Evolutionary conservation across 2,797 vertebrate species (phyloP).

Genomic region (Malurus splendens): DNA sequence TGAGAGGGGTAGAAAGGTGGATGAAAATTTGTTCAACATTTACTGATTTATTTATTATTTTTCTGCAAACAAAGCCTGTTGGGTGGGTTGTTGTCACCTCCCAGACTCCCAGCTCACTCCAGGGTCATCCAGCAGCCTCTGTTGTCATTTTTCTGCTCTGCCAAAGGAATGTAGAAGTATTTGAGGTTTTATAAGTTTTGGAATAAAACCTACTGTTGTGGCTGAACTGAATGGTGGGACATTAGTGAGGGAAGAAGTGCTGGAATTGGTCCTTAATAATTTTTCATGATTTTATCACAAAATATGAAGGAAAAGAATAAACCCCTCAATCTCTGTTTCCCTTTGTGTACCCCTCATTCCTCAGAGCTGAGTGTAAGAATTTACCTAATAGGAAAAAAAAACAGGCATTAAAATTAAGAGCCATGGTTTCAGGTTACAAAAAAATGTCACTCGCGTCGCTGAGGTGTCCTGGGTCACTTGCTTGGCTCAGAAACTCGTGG

Average conservation of each 20-base stretch:
- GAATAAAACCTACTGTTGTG: not conserved
- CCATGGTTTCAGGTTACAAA: not conserved
- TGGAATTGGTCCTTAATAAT: not conserved
- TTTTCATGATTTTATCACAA: not conserved
- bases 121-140: not conserved
- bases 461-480: not conserved
- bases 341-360: not conserved
- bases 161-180: not conserved
- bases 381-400: not conserved
- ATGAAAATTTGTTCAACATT: not conserved
- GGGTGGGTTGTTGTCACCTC: not conserved
- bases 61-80: not conserved
- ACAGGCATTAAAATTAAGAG: not conserved
- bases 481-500: not conserved
- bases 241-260: not conserved
- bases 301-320: not conserved
- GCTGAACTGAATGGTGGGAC: not conserved
- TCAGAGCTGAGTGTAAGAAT: not conserved
- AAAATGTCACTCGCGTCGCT: not conserved
- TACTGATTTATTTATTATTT: not conserved
- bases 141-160: not conserved
- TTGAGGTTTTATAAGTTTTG: not conserved
- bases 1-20: not conserved
- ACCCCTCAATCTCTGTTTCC: fast-evolving
- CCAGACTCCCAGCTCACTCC: not conserved